Percentiles rank a stretch among this genome's conserved stretches.
phyloP scores from a whole-genome alignment of 2,113 vertebrate species.

The Corvus cornix region DNA sequence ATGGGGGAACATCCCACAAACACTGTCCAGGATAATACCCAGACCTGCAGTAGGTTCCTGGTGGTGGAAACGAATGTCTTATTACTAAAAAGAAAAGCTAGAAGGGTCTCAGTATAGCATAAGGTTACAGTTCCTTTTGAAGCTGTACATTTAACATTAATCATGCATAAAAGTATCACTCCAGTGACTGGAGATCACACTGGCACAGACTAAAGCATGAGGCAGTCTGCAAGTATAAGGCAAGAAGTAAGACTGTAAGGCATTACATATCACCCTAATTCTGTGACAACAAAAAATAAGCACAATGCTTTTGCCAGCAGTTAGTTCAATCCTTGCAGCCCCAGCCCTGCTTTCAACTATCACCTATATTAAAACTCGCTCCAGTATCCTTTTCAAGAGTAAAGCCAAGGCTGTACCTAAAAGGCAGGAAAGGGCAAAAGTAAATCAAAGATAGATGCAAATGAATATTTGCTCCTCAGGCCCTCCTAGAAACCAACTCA shows the following conservation, averaged over 20 bases:
- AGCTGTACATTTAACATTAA: neutral
- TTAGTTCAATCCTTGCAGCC: slow-evolving; percentile 52
- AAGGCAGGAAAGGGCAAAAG: slow-evolving; percentile 56
- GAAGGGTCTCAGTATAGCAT: neutral
- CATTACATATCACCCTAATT: slow-evolving; percentile 22
- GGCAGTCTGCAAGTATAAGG: slow-evolving; percentile 41
- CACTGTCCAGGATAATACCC: slow-evolving; percentile 94
- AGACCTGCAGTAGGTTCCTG: slow-evolving; percentile 92
- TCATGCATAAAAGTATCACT: slow-evolving; percentile 51
- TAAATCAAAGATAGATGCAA: slow-evolving; percentile 30
- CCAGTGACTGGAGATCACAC: neutral
- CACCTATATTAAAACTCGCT: slow-evolving; percentile 59
- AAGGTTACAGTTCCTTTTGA: neutral
- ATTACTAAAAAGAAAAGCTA: neutral
- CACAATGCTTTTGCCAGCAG: slow-evolving; percentile 42
- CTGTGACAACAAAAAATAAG: slow-evolving; percentile 26
- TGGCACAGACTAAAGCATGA: slow-evolving; percentile 57
- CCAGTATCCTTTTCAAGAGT: slow-evolving; percentile 57
- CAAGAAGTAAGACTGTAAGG: slow-evolving; percentile 23
- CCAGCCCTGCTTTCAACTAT: slow-evolving; percentile 44
- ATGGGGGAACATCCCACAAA: slow-evolving; percentile 92
- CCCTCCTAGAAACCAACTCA: neutral
- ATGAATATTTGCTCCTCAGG: neutral
- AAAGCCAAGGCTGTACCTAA: slow-evolving; percentile 55
- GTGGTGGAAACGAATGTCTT: neutral